Percentiles rank a stretch among this genome's conserved stretches.
Conservation (phyloP, 2,113 vertebrate genomes). For the Spermophilus dauricus region DNA sequence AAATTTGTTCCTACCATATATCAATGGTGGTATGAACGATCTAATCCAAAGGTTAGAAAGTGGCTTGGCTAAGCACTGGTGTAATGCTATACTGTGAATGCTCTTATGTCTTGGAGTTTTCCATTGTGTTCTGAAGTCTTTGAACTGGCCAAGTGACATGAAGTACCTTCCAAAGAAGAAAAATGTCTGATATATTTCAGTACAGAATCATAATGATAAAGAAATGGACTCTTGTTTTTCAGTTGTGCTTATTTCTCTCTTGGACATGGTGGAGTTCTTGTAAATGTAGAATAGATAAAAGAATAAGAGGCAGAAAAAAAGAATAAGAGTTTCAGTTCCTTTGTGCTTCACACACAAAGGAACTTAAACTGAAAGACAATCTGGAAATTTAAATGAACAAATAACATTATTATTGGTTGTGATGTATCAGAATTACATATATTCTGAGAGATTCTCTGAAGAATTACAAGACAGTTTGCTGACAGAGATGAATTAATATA, state of each 20-base stretch:
- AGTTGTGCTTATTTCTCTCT: neutral
- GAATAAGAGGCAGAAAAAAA: neutral
- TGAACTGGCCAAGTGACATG: neutral
- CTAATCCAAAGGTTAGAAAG: neutral
- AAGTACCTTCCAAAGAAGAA: neutral
- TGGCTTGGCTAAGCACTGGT: neutral
- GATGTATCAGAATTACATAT: neutral
- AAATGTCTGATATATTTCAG: neutral
- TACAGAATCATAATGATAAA: neutral
- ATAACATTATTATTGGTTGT: neutral
- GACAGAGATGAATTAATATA: neutral
- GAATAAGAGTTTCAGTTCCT: conserved; percentile 42
- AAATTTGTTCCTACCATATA: neutral
- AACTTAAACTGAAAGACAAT: neutral
- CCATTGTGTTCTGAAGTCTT: neutral
- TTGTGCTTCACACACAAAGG: neutral
- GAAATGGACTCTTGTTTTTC: neutral
- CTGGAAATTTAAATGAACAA: neutral
- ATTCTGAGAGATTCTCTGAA: neutral
- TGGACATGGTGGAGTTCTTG: neutral
- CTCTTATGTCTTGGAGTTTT: neutral
- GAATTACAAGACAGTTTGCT: neutral
- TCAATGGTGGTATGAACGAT: neutral
- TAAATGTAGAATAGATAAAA: neutral
- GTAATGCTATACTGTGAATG: neutral